Evolutionary conservation across 2,113 vertebrate genomes (phyloP).

Genomic region (Okapia johnstoni): DNA sequence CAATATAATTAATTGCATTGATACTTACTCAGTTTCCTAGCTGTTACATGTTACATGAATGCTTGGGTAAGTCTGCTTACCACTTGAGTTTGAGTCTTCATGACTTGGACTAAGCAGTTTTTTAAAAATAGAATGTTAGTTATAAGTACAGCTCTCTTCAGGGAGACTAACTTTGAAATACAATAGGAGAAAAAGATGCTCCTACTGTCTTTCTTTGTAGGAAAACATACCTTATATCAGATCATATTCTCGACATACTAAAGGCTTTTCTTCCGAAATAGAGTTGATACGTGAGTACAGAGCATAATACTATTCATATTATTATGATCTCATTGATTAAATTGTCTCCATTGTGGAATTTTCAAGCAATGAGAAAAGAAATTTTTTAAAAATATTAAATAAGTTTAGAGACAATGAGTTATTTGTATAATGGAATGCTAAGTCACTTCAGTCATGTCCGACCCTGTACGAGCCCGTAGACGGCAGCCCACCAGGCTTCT

Average conservation of each 20-base stretch:
- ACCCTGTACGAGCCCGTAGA: not conserved
- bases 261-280: constrained; percentile 62
- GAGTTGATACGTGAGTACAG: constrained; percentile 65
- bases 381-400: constrained; percentile 69
- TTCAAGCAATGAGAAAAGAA: constrained; percentile 76
- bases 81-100: not conserved
- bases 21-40: not conserved
- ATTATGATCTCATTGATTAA: constrained; percentile 79
- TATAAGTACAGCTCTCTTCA: not conserved
- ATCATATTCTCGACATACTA: not conserved
- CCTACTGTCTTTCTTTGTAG: not conserved
- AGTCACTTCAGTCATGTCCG: not conserved
- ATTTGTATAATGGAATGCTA: constrained; percentile 57
- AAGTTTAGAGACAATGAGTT: constrained; percentile 71
- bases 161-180: not conserved
- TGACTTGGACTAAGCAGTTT: not conserved
- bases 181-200: not conserved
- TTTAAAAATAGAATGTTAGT: not conserved
- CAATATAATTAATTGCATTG: not conserved
- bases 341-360: constrained; percentile 78
- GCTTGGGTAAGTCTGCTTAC: not conserved
- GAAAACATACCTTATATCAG: not conserved
- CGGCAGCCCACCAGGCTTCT: not conserved
- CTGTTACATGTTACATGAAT: not conserved
- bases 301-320: constrained; percentile 75